Conservation (phyloP, 2,888 invertebrate species). For the Cyrtodaria siliqua region DNA sequence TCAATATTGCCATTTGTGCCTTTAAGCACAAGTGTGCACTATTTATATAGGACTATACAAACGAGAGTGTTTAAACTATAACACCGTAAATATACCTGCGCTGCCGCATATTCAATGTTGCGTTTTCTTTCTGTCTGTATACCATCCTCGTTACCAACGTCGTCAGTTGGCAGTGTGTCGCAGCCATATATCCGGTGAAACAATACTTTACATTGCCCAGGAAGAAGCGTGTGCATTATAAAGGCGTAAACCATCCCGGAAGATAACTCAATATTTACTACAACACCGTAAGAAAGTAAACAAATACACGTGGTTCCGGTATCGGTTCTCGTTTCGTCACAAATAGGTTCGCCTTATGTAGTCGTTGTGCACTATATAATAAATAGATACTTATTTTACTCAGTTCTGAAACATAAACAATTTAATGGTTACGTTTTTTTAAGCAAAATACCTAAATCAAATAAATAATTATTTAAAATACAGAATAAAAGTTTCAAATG, state of each 20-base stretch:
- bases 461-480: too few relatives aligned
- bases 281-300: slow-evolving; percentile 44
- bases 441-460: too few relatives aligned
- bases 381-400: too few relatives aligned
- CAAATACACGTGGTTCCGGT: slow-evolving; percentile 21
- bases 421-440: too few relatives aligned
- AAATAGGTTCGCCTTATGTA: background rate
- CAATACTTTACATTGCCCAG: slow-evolving; percentile 71
- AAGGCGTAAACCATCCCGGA: slow-evolving; percentile 79
- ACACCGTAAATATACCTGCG: slow-evolving; percentile 55
- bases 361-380: background rate
- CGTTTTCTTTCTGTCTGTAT: slow-evolving; percentile 23
- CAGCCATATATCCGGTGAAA: slow-evolving; percentile 69
- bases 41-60: too few relatives aligned
- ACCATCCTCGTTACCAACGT: slow-evolving; percentile 31
- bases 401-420: too few relatives aligned
- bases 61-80: background rate
- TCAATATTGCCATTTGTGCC: too few relatives aligned
- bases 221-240: slow-evolving; percentile 76
- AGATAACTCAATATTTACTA: slow-evolving; percentile 36
- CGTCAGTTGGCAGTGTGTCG: slow-evolving; percentile 16
- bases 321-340: background rate
- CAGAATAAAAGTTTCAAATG: too few relatives aligned
- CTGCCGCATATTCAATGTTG: slow-evolving; percentile 68
- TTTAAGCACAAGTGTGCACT: too few relatives aligned